These are phyloP conservation scores for Cryptoblepharus egeriae DNA, from an alignment of 2,797 vertebrate genomes.

Conservation along the genomic window DNA sequence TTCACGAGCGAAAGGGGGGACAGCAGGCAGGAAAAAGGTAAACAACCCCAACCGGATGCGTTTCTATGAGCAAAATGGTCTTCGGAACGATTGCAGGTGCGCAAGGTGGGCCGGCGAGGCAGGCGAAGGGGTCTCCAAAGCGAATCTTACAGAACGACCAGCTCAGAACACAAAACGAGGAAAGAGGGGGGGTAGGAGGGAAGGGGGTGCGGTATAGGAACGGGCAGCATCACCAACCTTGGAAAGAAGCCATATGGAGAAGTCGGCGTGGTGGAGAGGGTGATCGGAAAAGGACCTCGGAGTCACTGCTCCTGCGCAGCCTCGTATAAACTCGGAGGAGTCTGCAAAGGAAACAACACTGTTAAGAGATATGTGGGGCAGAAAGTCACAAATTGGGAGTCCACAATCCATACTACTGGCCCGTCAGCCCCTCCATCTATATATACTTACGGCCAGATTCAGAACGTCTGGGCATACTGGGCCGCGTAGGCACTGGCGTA, in stretches of 20 bases:
- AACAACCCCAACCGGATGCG: neutral
- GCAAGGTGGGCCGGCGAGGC: neutral
- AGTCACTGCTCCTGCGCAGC: neutral
- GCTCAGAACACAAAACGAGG: neutral
- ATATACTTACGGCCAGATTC: constrained; percentile 30
- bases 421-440: neutral
- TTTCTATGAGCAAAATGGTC: neutral
- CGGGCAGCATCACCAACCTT: constrained; percentile 28
- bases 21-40: too few relatives aligned
- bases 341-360: constrained; percentile 26
- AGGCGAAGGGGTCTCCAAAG: neutral
- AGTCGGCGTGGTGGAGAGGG: neutral
- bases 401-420: too few relatives aligned
- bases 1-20: neutral
- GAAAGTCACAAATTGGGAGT: too few relatives aligned
- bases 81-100: neutral
- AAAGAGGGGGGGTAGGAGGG: neutral
- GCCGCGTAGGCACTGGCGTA: constrained; percentile 72
- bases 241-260: neutral
- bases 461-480: constrained; percentile 72
- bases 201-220: neutral
- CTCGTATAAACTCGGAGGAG: neutral
- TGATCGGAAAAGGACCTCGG: neutral
- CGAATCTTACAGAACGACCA: neutral
- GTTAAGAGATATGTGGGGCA: too few relatives aligned